Conservation (phyloP, 2,888 invertebrate genomes). For the Metalampra italica region DNA sequence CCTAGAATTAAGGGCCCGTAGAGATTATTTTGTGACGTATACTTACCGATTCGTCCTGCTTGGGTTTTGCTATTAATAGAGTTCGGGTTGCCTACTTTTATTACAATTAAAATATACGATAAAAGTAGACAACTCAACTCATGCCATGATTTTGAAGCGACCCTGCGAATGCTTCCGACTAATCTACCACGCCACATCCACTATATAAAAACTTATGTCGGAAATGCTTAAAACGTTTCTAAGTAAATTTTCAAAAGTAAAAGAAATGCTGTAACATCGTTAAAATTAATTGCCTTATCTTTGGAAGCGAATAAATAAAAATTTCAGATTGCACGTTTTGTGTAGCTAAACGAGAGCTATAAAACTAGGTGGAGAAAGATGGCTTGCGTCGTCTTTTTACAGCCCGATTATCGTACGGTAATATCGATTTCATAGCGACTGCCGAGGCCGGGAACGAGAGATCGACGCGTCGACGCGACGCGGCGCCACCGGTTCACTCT, state of each 20-base stretch:
- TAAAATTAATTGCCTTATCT: no score
- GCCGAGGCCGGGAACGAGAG: neutral
- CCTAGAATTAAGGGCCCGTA: slow-evolving; percentile 10
- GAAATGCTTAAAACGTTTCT: no score
- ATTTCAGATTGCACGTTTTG: neutral
- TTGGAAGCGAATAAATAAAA: no score
- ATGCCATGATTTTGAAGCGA: no score
- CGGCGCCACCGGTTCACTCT: neutral
- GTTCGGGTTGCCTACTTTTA: no score
- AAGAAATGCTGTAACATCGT: no score
- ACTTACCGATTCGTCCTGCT: neutral
- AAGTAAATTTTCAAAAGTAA: no score
- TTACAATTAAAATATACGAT: no score
- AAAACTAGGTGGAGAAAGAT: slow-evolving; percentile 10
- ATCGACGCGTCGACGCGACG: neutral
- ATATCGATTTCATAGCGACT: slow-evolving; percentile 15
- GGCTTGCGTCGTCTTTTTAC: slow-evolving; percentile 16
- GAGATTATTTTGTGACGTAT: neutral
- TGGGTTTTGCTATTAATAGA: neutral
- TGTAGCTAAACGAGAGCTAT: slow-evolving; percentile 2
- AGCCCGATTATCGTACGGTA: slow-evolving; percentile 14
- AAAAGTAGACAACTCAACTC: no score
- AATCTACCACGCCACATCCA: no score
- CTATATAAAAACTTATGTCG: no score
- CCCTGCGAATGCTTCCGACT: no score